Evolutionary conservation across 2,888 invertebrate genomes (phyloP).

Genomic region (Tipula unca): DNA sequence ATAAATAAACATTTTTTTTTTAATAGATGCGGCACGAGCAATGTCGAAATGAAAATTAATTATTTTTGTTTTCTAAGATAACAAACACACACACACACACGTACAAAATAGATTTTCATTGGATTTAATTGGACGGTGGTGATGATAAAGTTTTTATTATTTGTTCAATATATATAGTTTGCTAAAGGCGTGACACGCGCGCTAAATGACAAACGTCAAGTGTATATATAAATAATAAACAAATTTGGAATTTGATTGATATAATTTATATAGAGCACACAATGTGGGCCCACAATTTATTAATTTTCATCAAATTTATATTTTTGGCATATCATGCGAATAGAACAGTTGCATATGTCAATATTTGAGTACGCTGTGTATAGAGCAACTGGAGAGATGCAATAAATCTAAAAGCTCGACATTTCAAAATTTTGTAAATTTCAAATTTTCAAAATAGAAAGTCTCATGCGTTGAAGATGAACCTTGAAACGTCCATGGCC

Average conservation of each 20-base stretch:
- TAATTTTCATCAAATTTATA: too few species aligned
- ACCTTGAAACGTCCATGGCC: too few species aligned
- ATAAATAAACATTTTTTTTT: constrained; percentile 2
- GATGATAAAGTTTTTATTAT: neutral
- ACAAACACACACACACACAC: neutral
- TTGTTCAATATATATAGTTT: neutral
- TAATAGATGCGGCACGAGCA: neutral
- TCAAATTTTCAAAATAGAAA: too few species aligned
- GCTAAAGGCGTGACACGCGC: neutral
- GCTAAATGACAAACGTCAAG: neutral
- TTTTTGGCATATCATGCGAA: too few species aligned
- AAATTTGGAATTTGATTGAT: neutral
- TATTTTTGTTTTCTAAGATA: neutral
- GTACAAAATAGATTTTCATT: neutral
- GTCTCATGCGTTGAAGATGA: too few species aligned
- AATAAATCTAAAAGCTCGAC: too few species aligned
- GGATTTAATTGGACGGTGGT: neutral
- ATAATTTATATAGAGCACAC: neutral
- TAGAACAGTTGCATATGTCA: too few species aligned
- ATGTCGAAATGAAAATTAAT: neutral
- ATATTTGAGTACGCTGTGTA: too few species aligned
- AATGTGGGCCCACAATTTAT: neutral
- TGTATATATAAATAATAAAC: neutral
- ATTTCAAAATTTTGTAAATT: too few species aligned
- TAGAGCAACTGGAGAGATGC: too few species aligned